Conservation (phyloP, 2,888 invertebrate genomes). For the Nebria salina region DNA sequence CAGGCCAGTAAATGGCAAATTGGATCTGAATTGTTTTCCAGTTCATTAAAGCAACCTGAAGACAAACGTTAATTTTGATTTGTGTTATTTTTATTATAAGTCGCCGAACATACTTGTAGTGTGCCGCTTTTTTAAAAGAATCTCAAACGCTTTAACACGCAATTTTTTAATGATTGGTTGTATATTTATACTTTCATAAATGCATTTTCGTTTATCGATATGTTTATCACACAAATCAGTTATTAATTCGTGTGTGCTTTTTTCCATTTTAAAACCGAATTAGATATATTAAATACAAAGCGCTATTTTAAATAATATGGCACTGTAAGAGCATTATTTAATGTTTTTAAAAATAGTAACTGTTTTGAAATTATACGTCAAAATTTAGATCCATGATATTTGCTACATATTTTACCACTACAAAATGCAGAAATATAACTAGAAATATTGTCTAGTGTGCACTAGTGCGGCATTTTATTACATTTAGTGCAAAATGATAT, state of each 20-base stretch:
- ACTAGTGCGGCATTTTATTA: neutral
- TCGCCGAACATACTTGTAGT: neutral
- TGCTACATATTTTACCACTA: neutral
- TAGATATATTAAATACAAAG: neutral
- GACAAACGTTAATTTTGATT: neutral
- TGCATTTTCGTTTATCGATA: constrained; percentile 46
- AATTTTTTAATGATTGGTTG: constrained; percentile 51
- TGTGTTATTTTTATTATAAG: neutral
- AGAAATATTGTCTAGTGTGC: neutral
- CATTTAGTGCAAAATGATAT: too few relatives aligned
- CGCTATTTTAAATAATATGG: neutral
- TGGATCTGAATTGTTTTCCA: constrained; percentile 55
- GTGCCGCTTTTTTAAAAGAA: constrained; percentile 52
- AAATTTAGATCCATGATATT: neutral
- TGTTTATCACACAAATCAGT: constrained; percentile 58
- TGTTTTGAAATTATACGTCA: constrained; percentile 13
- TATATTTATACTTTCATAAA: constrained; percentile 33
- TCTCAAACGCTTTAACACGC: constrained; percentile 56
- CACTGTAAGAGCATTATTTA: neutral
- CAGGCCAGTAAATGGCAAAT: constrained; percentile 56
- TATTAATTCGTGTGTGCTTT: constrained; percentile 55
- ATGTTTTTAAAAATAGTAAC: neutral
- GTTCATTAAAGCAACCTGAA: constrained; percentile 48
- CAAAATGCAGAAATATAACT: neutral
- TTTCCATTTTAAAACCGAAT: constrained; percentile 32